phyloP scores from a whole-genome alignment of 1,140 invertebrate species.

The Popillia japonica region DNA sequence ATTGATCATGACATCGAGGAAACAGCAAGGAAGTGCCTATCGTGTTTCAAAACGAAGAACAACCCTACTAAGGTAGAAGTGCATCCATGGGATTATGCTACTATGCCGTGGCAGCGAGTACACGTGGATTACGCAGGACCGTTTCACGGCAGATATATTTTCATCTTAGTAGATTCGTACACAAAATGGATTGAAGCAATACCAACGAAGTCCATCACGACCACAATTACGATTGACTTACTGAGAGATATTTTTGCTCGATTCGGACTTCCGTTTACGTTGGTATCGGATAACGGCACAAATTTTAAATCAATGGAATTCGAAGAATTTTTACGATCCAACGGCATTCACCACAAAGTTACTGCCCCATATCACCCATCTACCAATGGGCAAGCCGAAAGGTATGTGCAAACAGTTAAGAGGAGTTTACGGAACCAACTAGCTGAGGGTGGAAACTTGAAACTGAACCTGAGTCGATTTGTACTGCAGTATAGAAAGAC shows the following conservation, averaged over 20 bases:
- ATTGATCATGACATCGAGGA: no score
- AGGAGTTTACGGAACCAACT: no score
- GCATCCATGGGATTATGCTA: conserved; percentile 50
- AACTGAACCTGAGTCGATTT: no score
- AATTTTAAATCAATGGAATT: no score
- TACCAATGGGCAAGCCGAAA: no score
- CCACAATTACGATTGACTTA: conserved; percentile 39
- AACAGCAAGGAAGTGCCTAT: conserved; percentile 47
- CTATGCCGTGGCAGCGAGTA: conserved; percentile 46
- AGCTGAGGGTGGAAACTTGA: no score
- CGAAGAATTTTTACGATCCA: no score
- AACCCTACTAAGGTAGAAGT: conserved; percentile 45
- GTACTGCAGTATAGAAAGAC: no score
- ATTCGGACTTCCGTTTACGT: not conserved
- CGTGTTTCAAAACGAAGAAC: conserved; percentile 45
- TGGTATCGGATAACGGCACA: no score
- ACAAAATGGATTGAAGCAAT: conserved; percentile 38
- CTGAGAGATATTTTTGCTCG: conserved; percentile 30
- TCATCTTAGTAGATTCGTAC: conserved; percentile 47
- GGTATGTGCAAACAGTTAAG: no score
- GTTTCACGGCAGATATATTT: conserved; percentile 42
- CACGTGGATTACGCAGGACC: conserved; percentile 50
- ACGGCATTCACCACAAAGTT: no score
- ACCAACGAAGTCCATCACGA: conserved; percentile 43
- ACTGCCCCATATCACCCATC: no score